Evolutionary conservation across 2,797 vertebrate genomes (phyloP), one percentile per base, ranked within the genome.

Genomic region (Echiichthys vipera): DNA sequence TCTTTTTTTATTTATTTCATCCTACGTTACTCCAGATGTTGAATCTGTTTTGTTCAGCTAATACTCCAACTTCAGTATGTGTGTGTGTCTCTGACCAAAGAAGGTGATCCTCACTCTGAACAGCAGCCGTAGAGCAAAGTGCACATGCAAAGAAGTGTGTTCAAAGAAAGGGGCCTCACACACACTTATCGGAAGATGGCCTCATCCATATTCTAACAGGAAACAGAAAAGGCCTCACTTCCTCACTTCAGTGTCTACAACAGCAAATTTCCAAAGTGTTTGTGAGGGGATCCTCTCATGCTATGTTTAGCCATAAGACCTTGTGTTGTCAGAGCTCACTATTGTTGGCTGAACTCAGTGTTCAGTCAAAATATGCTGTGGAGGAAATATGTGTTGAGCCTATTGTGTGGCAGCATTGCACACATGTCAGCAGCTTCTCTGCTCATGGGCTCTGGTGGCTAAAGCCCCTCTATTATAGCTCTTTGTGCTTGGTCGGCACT

Each of bases 391-490:
- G 76, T 63, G 80, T 70, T 72, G 24, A 34, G 40, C 40, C 47
- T 68, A 57, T 74, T 80, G 73, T 84, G 51, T 43, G 51, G 45
- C 63, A 45, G 58, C 18, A 36, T 51, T 61, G 42, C 24, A 46
- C 56, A 47, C 27, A 64, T 18, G 20, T 89, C 83, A 88, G 85
- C 84, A 74, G 71, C 78, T 71, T 78, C 69, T 59, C 39, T 43
- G 71, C 54, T 70, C 49, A 2, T 59, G 13, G 73, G 32, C 63
- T 62, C 65, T 65, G 79, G 32, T 4, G 12, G 15, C 45, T 71
- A 78, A 85, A 88, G 72, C 81, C 73, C 59, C 59, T 85, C 77
- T 56, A 80, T 87, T 86, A 59, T 89, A 27, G 8, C 1, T 30
- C 39, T 55, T 53, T 86, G 43, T 84, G 87, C 83, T 78, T 40